Evolutionary conservation across 1,140 invertebrate species (phyloP).

Genomic region (Acromyrmex echinatior): DNA sequence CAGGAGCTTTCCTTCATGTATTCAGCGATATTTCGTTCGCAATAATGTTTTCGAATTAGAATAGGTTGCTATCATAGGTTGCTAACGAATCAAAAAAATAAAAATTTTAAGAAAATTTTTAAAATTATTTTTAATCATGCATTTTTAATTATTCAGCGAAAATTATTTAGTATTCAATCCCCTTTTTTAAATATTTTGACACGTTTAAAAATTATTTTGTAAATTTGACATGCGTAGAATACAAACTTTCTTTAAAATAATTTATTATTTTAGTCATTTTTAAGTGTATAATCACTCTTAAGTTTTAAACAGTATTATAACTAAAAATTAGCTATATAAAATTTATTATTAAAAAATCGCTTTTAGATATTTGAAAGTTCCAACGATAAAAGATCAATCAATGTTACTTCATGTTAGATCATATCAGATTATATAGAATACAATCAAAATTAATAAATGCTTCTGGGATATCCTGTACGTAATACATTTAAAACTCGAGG

Average conservation of each 20-base stretch:
- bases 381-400: not conserved
- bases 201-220: not conserved
- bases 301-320: not conserved
- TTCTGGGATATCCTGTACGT: not conserved
- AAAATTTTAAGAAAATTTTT: not conserved
- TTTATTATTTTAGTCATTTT: not conserved
- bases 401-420: not conserved
- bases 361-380: not conserved
- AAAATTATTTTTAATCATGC: not conserved
- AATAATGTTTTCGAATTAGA: not conserved
- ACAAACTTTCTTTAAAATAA: not conserved
- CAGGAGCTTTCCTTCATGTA: not conserved
- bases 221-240: not conserved
- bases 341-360: constrained; percentile 1
- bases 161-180: no score
- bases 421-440: not conserved
- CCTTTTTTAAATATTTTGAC: not conserved
- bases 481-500: not conserved
- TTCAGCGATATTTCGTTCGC: not conserved
- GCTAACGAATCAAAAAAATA: not conserved
- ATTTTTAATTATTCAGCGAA: not conserved
- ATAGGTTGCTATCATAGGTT: not conserved
- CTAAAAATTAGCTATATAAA: not conserved
- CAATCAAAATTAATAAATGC: constrained; percentile 8
- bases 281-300: not conserved